Conservation (phyloP, 2,888 invertebrate genomes). For the Diaperis boleti region DNA sequence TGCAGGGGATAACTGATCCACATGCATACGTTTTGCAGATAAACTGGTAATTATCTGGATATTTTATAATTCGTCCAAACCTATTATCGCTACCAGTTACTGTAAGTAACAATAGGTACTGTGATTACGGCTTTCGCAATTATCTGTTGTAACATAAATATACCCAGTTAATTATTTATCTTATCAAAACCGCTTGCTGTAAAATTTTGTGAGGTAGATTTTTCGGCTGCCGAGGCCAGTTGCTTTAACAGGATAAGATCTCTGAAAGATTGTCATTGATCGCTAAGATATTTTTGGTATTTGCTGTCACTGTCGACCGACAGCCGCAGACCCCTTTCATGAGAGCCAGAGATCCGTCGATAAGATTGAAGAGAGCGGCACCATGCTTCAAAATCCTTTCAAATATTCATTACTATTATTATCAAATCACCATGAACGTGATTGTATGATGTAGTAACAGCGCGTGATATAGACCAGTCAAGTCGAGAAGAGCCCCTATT, state of each 20-base stretch:
- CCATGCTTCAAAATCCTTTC: constrained; percentile 49
- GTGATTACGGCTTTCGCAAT: too few species aligned
- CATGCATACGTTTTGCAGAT: too few species aligned
- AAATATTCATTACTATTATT: constrained; percentile 49
- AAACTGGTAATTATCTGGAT: too few species aligned
- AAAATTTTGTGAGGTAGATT: constrained; percentile 26
- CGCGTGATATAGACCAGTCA: constrained; percentile 26
- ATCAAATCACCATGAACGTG: constrained; percentile 38
- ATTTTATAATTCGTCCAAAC: too few species aligned
- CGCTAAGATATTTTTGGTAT: constrained; percentile 64
- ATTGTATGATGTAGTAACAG: constrained; percentile 34
- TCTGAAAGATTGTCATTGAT: constrained; percentile 59
- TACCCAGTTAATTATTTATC: too few species aligned
- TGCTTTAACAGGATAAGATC: constrained; percentile 49
- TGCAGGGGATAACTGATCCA: constrained; percentile 39
- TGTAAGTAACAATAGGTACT: too few species aligned
- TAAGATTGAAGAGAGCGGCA: constrained; percentile 49
- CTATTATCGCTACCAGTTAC: too few species aligned
- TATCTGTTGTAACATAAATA: neutral
- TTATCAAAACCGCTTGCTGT: too few species aligned
- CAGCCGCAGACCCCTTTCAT: constrained; percentile 53
- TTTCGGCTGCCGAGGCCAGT: constrained; percentile 27
- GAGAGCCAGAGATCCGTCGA: constrained; percentile 45
- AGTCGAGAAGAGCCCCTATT: constrained; percentile 16
- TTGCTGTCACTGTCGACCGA: constrained; percentile 58